Percentiles rank a stretch among this genome's conserved stretches.
Conservation (phyloP, 2,113 vertebrate species). For the Suricata suricatta region DNA sequence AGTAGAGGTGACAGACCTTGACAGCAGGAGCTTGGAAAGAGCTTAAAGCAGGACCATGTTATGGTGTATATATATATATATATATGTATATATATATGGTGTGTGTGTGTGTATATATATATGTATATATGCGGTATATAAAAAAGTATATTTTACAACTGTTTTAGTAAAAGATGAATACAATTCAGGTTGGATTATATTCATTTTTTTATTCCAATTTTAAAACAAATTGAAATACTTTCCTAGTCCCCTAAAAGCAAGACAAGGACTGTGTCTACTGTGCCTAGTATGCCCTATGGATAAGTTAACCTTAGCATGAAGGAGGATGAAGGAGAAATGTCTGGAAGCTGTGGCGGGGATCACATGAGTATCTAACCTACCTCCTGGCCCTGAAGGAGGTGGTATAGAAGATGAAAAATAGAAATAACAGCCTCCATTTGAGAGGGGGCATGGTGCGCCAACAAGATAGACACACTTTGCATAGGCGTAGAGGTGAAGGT, state of each 20-base stretch:
- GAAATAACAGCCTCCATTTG: not conserved
- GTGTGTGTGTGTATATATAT: too few species aligned
- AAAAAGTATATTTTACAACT: not conserved
- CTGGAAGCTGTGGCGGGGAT: not conserved
- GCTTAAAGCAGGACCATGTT: not conserved
- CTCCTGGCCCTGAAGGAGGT: not conserved
- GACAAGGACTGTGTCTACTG: not conserved
- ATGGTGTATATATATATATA: not conserved
- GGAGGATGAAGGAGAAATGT: not conserved
- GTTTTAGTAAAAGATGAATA: not conserved
- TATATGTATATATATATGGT: too few species aligned
- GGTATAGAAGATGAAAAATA: not conserved
- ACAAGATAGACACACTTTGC: not conserved
- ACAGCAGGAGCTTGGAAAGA: not conserved
- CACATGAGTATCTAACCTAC: not conserved
- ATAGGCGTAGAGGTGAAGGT: not conserved
- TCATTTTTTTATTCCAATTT: not conserved
- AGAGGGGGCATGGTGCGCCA: not conserved
- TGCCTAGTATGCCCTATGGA: not conserved
- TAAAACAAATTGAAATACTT: slow-evolving; percentile 18
- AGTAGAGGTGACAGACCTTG: not conserved
- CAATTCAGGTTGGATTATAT: not conserved
- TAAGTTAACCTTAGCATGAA: not conserved
- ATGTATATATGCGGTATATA: too few species aligned
- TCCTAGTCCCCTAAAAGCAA: not conserved